A percentile compares a stretch with the other conserved stretches of the same genome.
phyloP scores from a whole-genome alignment of 2,113 vertebrate species.

The Amphiprion ocellaris region DNA sequence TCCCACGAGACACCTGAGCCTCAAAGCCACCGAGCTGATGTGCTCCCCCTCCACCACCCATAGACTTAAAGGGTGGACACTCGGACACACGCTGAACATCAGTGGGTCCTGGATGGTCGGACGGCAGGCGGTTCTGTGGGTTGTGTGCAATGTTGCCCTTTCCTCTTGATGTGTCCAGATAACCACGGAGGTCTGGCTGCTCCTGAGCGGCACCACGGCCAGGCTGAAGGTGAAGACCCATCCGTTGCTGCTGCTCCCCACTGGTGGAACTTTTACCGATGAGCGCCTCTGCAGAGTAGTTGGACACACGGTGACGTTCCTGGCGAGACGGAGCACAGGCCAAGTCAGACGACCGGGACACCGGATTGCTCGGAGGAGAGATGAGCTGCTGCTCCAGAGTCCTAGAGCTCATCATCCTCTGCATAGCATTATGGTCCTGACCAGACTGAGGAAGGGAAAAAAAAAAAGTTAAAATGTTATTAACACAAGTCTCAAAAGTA shows the following conservation, averaged over 20 bases:
- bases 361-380: conserved; percentile 89
- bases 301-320: conserved; percentile 95
- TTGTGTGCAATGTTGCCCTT: conserved; percentile 90
- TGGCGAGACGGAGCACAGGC: conserved; percentile 91
- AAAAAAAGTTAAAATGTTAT: background rate
- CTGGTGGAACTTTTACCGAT: conserved; percentile 94
- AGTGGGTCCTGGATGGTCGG: conserved; percentile 86
- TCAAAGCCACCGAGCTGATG: conserved; percentile 90
- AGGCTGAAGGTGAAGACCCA: conserved; percentile 91
- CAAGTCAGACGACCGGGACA: conserved; percentile 91
- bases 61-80: conserved; percentile 92
- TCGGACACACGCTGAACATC: conserved; percentile 92
- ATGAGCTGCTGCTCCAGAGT: conserved; percentile 95
- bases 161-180: conserved; percentile 91
- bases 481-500: too few relatives aligned
- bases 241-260: conserved; percentile 87
- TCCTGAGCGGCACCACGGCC: conserved; percentile 87
- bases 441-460: conserved; percentile 61
- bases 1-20: conserved; percentile 91
- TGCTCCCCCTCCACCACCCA: conserved; percentile 73
- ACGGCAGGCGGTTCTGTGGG: conserved; percentile 88
- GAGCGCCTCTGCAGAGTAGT: conserved; percentile 97
- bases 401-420: conserved; percentile 93
- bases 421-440: conserved; percentile 89
- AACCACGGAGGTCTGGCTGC: conserved; percentile 93